phyloP scores from a whole-genome alignment of 2,113 vertebrate genomes.

The Rafetus swinhoei region DNA sequence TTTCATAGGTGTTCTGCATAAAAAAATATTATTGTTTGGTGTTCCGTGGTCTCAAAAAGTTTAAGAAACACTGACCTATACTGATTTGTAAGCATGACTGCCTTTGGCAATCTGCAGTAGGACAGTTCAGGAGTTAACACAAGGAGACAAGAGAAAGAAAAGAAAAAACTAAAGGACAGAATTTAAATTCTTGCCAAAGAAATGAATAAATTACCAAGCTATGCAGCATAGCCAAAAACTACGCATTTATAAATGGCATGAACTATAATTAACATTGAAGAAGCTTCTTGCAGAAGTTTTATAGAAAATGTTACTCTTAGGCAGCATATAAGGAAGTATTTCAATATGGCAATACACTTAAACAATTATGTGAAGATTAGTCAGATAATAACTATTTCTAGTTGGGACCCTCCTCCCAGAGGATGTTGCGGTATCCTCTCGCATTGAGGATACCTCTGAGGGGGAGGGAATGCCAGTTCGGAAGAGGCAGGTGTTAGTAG shows the following conservation, averaged over 20 bases:
- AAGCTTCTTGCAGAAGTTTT: neutral
- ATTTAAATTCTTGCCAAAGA: neutral
- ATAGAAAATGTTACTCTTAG: rapidly evolving
- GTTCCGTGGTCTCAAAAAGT: no score
- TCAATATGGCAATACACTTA: rapidly evolving
- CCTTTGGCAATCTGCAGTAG: neutral
- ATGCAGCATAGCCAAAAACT: neutral
- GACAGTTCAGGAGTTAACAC: neutral
- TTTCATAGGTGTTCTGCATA: no score
- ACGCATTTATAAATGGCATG: neutral
- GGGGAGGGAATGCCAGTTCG: no score
- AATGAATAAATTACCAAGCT: neutral
- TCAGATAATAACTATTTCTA: neutral
- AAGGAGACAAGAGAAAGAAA: neutral
- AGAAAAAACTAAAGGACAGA: neutral
- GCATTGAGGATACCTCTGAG: no score
- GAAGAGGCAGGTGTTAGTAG: no score
- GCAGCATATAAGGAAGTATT: rapidly evolving
- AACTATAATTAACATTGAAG: neutral
- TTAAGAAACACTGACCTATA: no score
- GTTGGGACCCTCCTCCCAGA: no score
- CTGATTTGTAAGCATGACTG: neutral
- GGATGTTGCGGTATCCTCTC: no score
- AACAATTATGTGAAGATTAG: neutral
- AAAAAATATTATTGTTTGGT: no score